Evolutionary conservation across 1,140 invertebrate genomes (phyloP).

Genomic region (Tyrophagus putrescentiae): DNA sequence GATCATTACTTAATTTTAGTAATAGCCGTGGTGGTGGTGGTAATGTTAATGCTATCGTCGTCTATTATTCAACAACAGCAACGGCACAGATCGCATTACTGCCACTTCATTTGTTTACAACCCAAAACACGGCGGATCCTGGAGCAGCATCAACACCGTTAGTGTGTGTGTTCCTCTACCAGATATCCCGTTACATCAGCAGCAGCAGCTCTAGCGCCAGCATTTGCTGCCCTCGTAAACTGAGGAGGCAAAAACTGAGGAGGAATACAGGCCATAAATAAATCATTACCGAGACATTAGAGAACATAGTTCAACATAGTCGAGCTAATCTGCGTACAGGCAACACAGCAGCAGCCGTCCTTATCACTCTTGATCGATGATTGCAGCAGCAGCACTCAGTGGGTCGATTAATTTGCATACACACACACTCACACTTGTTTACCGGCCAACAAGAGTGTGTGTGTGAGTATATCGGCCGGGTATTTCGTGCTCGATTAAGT

Average conservation of each 20-base stretch:
- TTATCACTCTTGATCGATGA: slow-evolving; percentile 10
- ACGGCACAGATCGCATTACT: background rate
- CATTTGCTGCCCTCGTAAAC: no score
- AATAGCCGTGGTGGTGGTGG: no score
- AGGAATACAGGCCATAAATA: slow-evolving; percentile 7
- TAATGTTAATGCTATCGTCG: no score
- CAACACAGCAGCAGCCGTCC: background rate
- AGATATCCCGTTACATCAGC: no score
- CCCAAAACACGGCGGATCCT: no score
- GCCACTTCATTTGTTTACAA: slow-evolving; percentile 1
- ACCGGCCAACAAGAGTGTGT: no score
- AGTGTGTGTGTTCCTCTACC: background rate
- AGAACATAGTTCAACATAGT: no score
- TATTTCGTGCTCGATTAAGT: slow-evolving; percentile 8
- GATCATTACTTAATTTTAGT: no score
- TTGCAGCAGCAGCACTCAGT: background rate
- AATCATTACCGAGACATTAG: slow-evolving; percentile 1
- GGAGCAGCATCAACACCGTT: no score
- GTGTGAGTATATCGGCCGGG: background rate
- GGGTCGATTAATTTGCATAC: slow-evolving; percentile 6
- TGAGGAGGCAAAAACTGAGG: background rate
- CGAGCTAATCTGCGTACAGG: background rate
- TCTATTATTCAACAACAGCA: no score
- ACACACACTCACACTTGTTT: background rate
- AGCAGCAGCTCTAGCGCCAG: no score